Percentiles rank a stretch among this genome's conserved stretches.
Conservation (phyloP, 2,888 invertebrate species). For the Catocala nupta region DNA sequence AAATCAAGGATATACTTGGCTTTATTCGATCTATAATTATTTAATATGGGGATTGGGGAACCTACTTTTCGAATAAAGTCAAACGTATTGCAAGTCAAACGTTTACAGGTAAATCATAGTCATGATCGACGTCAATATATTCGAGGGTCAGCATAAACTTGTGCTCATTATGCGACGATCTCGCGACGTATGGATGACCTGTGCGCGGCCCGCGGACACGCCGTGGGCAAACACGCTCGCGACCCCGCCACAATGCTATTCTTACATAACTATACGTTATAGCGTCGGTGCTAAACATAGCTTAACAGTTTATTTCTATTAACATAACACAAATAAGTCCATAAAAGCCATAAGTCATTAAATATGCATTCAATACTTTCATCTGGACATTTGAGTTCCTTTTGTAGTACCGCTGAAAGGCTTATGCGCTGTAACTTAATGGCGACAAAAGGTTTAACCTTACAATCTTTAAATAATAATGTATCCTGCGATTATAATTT, state of each 20-base stretch:
- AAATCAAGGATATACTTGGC: too few relatives aligned
- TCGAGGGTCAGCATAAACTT: constrained; percentile 67
- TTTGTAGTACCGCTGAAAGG: constrained; percentile 32
- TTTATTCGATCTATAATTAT: too few relatives aligned
- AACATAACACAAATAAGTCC: neutral
- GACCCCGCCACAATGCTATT: constrained; percentile 19
- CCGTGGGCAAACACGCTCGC: constrained; percentile 48
- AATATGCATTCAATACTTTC: neutral
- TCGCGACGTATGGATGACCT: constrained; percentile 51
- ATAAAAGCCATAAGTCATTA: neutral
- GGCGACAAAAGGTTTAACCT: constrained; percentile 49
- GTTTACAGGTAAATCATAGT: constrained; percentile 16
- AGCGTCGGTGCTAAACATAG: neutral
- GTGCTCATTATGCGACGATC: constrained; percentile 63
- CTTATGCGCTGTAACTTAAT: constrained; percentile 39
- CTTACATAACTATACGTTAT: constrained; percentile 5
- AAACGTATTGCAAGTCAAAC: neutral
- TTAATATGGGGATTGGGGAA: too few relatives aligned
- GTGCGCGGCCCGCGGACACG: constrained; percentile 33
- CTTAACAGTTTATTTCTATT: neutral
- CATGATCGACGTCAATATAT: constrained; percentile 26
- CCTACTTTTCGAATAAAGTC: too few relatives aligned
- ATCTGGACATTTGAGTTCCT: constrained; percentile 8
- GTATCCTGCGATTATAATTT: constrained; percentile 65
- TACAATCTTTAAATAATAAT: constrained; percentile 61